Conservation (phyloP, 2,797 vertebrate species). For the Ibycter americanus region DNA sequence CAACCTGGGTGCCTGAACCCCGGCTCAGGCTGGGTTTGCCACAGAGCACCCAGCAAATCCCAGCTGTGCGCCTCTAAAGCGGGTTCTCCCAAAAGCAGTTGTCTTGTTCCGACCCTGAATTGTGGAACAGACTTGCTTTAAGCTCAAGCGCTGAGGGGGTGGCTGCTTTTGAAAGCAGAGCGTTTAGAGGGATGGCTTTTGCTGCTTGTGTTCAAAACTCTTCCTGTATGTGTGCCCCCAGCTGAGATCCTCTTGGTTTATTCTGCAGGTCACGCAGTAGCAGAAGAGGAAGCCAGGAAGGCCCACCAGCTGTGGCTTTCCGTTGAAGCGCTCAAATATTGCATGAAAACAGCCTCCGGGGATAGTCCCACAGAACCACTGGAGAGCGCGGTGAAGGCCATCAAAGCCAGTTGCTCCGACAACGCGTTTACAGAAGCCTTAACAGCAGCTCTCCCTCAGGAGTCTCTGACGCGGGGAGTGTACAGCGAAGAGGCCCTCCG, state of each 20-base stretch:
- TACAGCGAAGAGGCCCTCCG: slow-evolving; percentile 93
- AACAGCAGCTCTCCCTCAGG: slow-evolving; percentile 83
- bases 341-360: slow-evolving; percentile 80
- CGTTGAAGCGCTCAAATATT: slow-evolving; percentile 88
- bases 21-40: neutral
- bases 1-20: neutral
- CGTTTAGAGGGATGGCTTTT: neutral
- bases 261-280: slow-evolving; percentile 85
- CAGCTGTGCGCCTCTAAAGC: rapidly evolving
- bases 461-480: slow-evolving; percentile 88
- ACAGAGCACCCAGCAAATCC: neutral
- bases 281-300: slow-evolving; percentile 91
- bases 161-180: neutral
- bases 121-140: neutral
- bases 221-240: rapidly evolving
- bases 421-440: slow-evolving; percentile 87
- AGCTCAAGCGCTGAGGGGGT: rapidly evolving
- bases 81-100: neutral
- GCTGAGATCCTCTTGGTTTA: neutral
- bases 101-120: rapidly evolving
- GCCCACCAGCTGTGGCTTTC: slow-evolving; percentile 96
- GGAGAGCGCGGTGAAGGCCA: slow-evolving; percentile 79
- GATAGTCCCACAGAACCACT: slow-evolving; percentile 84
- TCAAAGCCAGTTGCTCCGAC: slow-evolving; percentile 81
- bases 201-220: neutral